A percentile compares a stretch with the other conserved stretches of the same genome.
Evolutionary conservation across 2,888 invertebrate species (phyloP).

Genomic region (Drosophila suboccidentalis): DNA sequence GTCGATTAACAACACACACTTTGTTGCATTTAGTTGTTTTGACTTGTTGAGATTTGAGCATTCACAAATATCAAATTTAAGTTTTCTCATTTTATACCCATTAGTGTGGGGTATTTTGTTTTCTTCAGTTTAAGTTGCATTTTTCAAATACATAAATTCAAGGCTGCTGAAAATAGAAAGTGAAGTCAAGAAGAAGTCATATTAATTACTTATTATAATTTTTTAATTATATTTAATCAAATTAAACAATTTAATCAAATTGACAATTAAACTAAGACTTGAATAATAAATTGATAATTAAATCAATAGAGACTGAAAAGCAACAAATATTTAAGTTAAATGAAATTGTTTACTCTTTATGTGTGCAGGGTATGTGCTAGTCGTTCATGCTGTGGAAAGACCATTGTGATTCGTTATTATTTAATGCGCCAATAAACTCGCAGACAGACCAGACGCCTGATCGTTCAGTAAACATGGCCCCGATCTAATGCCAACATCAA

Average conservation of each 20-base stretch:
- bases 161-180: too few species aligned
- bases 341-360: neutral
- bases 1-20: neutral
- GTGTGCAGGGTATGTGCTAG: conserved; percentile 1
- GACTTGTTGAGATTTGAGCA: conserved; percentile 9
- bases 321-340: too few species aligned
- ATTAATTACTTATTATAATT: too few species aligned
- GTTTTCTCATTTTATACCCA: neutral
- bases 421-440: conserved; percentile 25
- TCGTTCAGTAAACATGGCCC: conserved; percentile 28
- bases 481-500: conserved; percentile 19
- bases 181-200: too few species aligned
- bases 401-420: conserved; percentile 13
- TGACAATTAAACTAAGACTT: too few species aligned
- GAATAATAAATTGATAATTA: too few species aligned
- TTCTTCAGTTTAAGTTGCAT: neutral
- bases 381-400: neutral
- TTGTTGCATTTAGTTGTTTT: conserved; percentile 6
- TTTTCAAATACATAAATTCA: too few species aligned
- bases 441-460: conserved; percentile 4
- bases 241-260: too few species aligned
- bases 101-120: neutral
- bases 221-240: too few species aligned
- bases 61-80: neutral
- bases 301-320: too few species aligned